phyloP scores from a whole-genome alignment of 2,888 invertebrate species.

The Tetropium fuscum region DNA sequence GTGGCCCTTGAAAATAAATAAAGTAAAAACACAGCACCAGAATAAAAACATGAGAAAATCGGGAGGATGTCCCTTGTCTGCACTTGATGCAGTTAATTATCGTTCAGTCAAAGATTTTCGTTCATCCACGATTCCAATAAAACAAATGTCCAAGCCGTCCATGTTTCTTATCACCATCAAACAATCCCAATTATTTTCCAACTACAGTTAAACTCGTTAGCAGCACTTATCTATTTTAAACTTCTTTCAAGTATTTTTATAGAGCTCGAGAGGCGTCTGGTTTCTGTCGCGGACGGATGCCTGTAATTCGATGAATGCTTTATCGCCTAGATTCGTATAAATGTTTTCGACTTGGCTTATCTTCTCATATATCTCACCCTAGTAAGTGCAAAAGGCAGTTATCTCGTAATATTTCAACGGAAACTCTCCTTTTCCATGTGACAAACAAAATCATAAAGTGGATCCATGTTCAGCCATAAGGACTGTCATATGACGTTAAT shows the following conservation, averaged over 20 bases:
- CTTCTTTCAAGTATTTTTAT: conserved; percentile 45
- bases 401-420: conserved; percentile 49
- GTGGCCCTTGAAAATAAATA: too few relatives aligned
- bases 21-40: too few relatives aligned
- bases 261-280: conserved; percentile 49
- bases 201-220: conserved; percentile 40
- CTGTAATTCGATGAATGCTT: conserved; percentile 60
- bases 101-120: too few relatives aligned
- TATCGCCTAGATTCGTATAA: conserved; percentile 58
- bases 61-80: too few relatives aligned
- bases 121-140: neutral
- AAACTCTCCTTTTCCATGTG: conserved; percentile 38
- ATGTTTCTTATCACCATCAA: conserved; percentile 12
- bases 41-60: too few relatives aligned
- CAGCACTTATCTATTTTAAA: conserved; percentile 50
- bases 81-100: too few relatives aligned
- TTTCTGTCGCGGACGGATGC: conserved; percentile 53
- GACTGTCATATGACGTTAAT: too few relatives aligned
- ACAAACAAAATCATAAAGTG: neutral
- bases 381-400: conserved; percentile 58
- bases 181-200: conserved; percentile 34
- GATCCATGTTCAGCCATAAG: neutral
- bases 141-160: neutral
- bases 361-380: conserved; percentile 51
- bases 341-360: conserved; percentile 56